Evolutionary conservation across 2,888 invertebrate genomes (phyloP), one percentile per base, ranked within the genome.

Genomic region (Phyto melanocephala): DNA sequence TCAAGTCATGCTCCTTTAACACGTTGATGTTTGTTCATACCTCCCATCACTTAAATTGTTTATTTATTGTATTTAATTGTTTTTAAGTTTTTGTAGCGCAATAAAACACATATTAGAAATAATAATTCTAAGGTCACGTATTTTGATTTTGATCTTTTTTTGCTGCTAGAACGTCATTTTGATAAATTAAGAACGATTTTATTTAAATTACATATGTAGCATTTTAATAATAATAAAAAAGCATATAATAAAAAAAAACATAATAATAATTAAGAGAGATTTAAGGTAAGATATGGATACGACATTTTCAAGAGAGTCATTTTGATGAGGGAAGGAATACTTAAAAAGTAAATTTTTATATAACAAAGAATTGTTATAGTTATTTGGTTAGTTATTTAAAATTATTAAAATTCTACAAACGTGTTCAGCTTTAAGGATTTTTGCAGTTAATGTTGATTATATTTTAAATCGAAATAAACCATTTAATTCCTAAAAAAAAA

Each of bases 101-200:
- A 72, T 52, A 52, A 60, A 52, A 20, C 47, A n/a, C n/a, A n/a
- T n/a, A 35, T 52, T 52, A 7, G n/a, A 45, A 35, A 35, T 42
- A 68, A 60, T 42, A 20, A 60, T 76, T 76, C 37, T 68, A 50
- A 76, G 67, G 60, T 68, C 76, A 68, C 67, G 76, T 52, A 60
- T 52, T 45, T 58, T 47, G 17, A 6, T 40, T 33, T 47, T 58
- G 20, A 37, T 35, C 33, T 47, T 47, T 54, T 50, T 22, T 33
- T 35, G n/a, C 22, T 52, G 45, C 35, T 65, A 65, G 35, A 50
- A 20, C 50, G 15, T 17, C 37, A 24, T 37, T 47, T 71, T 5
- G 15, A 47, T 15, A 56, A 65, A 58, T 17, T 10, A 15, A 62
- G 58, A 71, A 62, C 52, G 40, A 72, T 72, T 60, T 56, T n/a